Percentiles rank a stretch among this genome's conserved stretches.
Conservation (phyloP, 2,113 vertebrate genomes). For the Hirundichthys speculiger region DNA sequence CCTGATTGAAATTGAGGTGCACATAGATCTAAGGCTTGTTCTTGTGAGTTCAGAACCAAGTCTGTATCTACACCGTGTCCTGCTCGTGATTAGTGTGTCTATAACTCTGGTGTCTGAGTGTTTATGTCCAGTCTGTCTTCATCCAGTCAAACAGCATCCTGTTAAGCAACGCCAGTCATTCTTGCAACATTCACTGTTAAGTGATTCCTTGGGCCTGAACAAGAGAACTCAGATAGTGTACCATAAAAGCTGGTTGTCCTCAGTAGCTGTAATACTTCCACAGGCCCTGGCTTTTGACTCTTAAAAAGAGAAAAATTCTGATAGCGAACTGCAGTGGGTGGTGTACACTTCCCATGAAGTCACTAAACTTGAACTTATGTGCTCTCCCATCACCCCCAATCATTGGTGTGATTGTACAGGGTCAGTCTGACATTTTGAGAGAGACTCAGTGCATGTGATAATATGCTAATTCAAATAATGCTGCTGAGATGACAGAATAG, state of each 20-base stretch:
- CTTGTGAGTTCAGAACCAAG: no score
- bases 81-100: no score
- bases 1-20: no score
- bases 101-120: no score
- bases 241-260: neutral
- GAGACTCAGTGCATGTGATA: constrained; percentile 68
- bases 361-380: constrained; percentile 57
- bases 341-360: constrained; percentile 39
- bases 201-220: no score
- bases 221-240: neutral
- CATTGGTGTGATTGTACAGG: constrained; percentile 47
- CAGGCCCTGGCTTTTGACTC: constrained; percentile 46
- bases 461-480: constrained; percentile 73
- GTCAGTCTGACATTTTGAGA: constrained; percentile 75
- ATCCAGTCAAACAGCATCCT: neutral
- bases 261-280: constrained; percentile 4
- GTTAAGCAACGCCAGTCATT: constrained; percentile 2
- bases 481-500: constrained; percentile 38
- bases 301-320: constrained; percentile 41
- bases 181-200: neutral
- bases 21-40: no score
- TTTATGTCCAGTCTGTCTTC: no score
- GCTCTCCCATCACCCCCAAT: constrained; percentile 61
- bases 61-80: no score
- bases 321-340: constrained; percentile 27